phyloP scores from a whole-genome alignment of 1,140 invertebrate genomes.

The Calliphora vicina region DNA sequence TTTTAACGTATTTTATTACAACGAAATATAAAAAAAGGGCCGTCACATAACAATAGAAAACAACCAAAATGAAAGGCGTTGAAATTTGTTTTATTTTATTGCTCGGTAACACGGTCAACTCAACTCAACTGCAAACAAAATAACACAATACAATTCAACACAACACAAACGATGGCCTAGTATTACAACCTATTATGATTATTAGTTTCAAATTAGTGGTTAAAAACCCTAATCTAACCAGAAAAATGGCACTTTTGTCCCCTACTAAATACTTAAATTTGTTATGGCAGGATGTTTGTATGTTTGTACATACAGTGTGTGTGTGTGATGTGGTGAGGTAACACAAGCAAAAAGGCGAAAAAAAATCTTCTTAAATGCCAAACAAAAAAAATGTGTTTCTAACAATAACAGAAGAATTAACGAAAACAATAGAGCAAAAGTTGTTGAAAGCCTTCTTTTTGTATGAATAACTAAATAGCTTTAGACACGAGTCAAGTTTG shows the following conservation, averaged over 20 bases:
- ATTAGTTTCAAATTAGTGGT: constrained; percentile 34
- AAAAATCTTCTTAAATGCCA: too few relatives aligned
- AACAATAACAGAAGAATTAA: not conserved
- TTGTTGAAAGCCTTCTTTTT: not conserved
- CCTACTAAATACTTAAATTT: not conserved
- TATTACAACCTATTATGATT: constrained; percentile 29
- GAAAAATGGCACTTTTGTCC: not conserved
- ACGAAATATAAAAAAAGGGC: not conserved
- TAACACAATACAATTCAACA: not conserved
- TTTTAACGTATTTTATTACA: not conserved
- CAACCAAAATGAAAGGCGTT: constrained; percentile 28
- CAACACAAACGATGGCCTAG: not conserved
- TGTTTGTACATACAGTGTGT: not conserved
- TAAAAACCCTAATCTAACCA: constrained; percentile 13
- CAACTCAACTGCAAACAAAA: not conserved
- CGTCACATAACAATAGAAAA: constrained; percentile 5
- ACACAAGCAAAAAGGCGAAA: not conserved
- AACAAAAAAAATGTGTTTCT: not conserved
- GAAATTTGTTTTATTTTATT: constrained; percentile 34
- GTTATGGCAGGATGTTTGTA: too few relatives aligned
- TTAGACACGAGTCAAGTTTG: not conserved
- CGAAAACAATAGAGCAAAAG: not conserved
- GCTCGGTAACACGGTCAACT: constrained; percentile 24
- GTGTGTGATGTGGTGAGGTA: not conserved
- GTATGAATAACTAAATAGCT: not conserved